phyloP scores from a whole-genome alignment of 2,113 vertebrate genomes.

The Chaetorhynchus papuensis region DNA sequence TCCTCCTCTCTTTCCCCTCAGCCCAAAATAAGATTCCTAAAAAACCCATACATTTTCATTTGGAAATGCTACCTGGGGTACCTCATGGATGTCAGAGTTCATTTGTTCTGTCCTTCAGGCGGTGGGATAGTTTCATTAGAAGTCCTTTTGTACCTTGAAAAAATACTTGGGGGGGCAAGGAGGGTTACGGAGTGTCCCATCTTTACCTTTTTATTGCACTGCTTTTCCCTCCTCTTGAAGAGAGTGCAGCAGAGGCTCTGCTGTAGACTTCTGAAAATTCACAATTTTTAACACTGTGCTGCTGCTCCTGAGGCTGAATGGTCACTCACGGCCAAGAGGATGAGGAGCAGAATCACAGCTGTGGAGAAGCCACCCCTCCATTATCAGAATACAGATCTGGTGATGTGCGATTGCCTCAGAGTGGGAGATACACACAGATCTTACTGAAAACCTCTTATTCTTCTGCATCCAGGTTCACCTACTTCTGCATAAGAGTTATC shows the following conservation, averaged over 20 bases:
- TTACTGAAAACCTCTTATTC: neutral
- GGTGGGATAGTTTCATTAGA: neutral
- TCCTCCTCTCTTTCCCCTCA: neutral
- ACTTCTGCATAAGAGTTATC: neutral
- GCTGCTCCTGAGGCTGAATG: neutral
- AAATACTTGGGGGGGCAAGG: accelerated
- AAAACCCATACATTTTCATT: neutral
- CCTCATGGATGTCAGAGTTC: neutral
- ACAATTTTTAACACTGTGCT: neutral
- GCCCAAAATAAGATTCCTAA: neutral
- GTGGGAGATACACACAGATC: neutral
- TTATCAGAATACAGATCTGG: neutral
- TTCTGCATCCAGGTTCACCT: neutral
- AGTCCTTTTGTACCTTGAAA: neutral
- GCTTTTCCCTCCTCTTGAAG: neutral
- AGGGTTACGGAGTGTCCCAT: accelerated
- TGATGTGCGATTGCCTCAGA: accelerated
- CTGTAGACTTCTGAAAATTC: neutral
- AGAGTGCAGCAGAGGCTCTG: neutral
- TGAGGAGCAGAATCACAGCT: neutral
- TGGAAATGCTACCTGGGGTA: neutral
- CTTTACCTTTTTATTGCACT: neutral
- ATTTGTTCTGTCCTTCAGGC: neutral
- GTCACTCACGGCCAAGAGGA: neutral
- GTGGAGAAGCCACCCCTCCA: neutral